A percentile compares a stretch with the other conserved stretches of the same genome.
Evolutionary conservation across 2,113 vertebrate species (phyloP).

Genomic region (Brevimyrus niger): DNA sequence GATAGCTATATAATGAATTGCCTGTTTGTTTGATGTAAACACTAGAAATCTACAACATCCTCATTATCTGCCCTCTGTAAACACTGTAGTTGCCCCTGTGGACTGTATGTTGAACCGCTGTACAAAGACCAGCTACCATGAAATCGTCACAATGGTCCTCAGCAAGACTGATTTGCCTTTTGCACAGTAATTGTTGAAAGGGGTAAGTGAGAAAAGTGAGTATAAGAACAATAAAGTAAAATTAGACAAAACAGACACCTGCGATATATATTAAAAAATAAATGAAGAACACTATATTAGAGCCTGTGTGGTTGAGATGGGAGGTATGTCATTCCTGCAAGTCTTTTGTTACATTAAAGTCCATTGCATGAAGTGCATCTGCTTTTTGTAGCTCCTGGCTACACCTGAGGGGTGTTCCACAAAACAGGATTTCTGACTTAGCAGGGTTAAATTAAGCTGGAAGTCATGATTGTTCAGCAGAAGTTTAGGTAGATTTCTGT

Average conservation of each 20-base stretch:
- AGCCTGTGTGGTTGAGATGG: not conserved
- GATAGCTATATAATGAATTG: constrained; percentile 1
- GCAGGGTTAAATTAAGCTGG: not conserved
- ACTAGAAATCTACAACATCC: not conserved
- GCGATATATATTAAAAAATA: not conserved
- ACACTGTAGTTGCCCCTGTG: not conserved
- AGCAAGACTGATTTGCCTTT: not conserved
- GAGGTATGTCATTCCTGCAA: not conserved
- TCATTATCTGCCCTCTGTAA: not conserved
- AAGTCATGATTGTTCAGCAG: not conserved
- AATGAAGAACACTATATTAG: not conserved
- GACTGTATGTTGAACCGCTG: not conserved
- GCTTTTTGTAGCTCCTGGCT: not conserved
- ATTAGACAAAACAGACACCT: not conserved
- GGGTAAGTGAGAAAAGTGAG: not conserved
- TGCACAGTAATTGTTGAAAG: not conserved
- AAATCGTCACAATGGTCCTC: not conserved
- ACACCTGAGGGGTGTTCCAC: not conserved
- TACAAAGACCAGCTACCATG: not conserved
- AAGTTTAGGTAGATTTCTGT: not conserved
- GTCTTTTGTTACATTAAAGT: not conserved
- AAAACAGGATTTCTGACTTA: not conserved
- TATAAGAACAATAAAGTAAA: not conserved
- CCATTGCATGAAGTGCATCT: not conserved
- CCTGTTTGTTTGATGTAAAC: constrained; percentile 17